Conservation (phyloP, 1,140 invertebrate genomes). For the Meloidogyne chitwoodi region DNA sequence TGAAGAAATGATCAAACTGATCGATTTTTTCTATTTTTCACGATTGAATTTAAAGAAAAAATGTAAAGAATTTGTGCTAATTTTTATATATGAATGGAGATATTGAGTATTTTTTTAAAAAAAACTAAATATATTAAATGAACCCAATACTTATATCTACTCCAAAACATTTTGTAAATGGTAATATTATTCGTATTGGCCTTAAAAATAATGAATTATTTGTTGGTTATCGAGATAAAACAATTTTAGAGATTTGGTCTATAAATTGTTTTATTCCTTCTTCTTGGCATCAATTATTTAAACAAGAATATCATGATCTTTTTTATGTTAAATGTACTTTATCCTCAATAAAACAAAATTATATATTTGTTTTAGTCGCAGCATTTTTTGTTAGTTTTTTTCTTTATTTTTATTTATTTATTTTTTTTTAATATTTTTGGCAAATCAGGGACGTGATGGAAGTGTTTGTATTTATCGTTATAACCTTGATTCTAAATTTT, state of each 20-base stretch:
- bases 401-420: neutral
- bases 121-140: neutral
- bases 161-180: conserved; percentile 18
- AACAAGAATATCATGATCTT: conserved; percentile 14
- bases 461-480: conserved; percentile 15
- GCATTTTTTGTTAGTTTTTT: conserved; percentile 13
- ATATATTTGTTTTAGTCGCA: conserved; percentile 10
- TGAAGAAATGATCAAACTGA: neutral
- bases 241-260: conserved; percentile 20
- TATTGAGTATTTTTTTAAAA: no score
- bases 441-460: neutral
- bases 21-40: neutral
- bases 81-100: no score
- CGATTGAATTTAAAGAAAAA: neutral
- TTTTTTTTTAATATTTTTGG: neutral
- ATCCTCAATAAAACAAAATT: conserved; percentile 7
- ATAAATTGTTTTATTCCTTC: conserved; percentile 21
- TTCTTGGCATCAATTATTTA: conserved; percentile 21
- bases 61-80: neutral
- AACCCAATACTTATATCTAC: conserved; percentile 17
- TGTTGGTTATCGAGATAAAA: conserved; percentile 13
- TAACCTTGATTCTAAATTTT: neutral
- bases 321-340: conserved; percentile 29
- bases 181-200: conserved; percentile 19
- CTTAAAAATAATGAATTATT: conserved; percentile 19